A percentile compares a stretch with the other conserved stretches of the same genome.
These are phyloP conservation scores for Phthorimaea operculella DNA, from an alignment of 1,140 invertebrate species.

Conservation along the genomic window DNA sequence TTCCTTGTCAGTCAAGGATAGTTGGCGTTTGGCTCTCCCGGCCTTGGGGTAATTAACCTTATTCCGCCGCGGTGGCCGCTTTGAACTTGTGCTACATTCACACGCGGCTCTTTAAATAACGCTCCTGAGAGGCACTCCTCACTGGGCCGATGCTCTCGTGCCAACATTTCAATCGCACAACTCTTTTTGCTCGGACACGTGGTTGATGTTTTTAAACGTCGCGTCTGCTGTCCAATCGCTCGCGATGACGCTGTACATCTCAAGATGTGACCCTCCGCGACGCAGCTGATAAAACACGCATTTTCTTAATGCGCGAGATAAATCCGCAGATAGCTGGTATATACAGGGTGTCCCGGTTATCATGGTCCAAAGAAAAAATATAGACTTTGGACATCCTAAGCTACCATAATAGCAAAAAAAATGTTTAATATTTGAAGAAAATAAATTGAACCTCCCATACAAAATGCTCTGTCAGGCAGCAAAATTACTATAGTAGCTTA, in stretches of 20 bases:
- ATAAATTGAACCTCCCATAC: no score
- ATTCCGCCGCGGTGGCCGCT: slow-evolving; percentile 34
- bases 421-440: no score
- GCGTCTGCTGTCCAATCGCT: not conserved
- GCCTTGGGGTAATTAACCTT: slow-evolving; percentile 58
- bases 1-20: slow-evolving; percentile 19
- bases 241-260: not conserved
- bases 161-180: slow-evolving; percentile 42
- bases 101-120: slow-evolving; percentile 45
- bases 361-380: no score
- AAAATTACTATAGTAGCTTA: no score
- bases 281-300: not conserved
- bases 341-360: no score
- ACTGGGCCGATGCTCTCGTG: slow-evolving; percentile 26
- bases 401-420: no score
- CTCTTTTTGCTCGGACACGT: slow-evolving; percentile 37
- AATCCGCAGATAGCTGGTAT: not conserved
- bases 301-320: not conserved
- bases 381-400: no score
- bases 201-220: slow-evolving; percentile 21
- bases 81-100: slow-evolving; percentile 59
- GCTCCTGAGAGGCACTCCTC: slow-evolving; percentile 26
- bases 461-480: no score
- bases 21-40: slow-evolving; percentile 23
- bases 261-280: not conserved